Evolutionary conservation across 2,113 vertebrate species (phyloP).

Genomic region (Eidolon helvum): DNA sequence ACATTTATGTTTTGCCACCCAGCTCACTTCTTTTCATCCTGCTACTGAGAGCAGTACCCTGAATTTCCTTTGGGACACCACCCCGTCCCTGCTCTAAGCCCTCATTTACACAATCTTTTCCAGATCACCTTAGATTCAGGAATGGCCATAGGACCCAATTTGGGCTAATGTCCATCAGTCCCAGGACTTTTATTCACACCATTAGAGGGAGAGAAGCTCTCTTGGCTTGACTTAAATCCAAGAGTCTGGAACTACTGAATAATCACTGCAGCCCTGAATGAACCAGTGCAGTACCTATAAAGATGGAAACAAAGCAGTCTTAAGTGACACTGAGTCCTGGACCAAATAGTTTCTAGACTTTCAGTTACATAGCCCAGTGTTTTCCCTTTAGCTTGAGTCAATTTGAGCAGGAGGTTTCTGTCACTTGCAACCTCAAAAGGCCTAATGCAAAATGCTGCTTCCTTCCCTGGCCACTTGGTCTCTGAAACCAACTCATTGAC

Average conservation of each 20-base stretch:
- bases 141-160: background rate
- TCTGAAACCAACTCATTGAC: background rate
- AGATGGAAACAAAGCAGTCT: background rate
- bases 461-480: background rate
- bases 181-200: background rate
- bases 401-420: background rate
- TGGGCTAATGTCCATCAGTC: background rate
- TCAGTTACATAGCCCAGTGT: background rate
- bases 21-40: background rate
- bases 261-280: background rate
- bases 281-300: background rate
- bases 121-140: background rate
- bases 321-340: background rate
- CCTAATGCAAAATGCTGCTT: background rate
- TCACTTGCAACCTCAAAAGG: background rate
- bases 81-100: background rate
- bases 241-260: background rate
- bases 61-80: background rate
- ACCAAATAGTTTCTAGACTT: background rate
- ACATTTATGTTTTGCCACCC: background rate
- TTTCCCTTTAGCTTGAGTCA: conserved; percentile 15
- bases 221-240: background rate
- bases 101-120: background rate
- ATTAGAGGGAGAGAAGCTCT: background rate
- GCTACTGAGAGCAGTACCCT: background rate